A percentile compares a stretch with the other conserved stretches of the same genome.
Evolutionary conservation across 2,888 invertebrate genomes (phyloP).

Genomic region (Papilio gigon): DNA sequence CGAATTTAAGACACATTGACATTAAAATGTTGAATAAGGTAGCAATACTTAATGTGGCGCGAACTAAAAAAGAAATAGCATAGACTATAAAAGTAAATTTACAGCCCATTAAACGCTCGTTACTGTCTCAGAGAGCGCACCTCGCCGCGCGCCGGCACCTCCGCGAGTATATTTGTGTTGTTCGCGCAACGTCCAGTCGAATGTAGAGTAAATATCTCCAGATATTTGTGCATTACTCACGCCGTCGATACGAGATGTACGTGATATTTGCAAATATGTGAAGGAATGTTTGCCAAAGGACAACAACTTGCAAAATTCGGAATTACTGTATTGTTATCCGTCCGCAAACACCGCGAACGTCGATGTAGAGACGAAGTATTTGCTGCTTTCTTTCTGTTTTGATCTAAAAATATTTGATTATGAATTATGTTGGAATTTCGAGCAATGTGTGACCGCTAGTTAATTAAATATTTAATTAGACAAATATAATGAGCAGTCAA

Average conservation of each 20-base stretch:
- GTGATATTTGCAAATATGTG: not conserved
- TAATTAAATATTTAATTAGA: not conserved
- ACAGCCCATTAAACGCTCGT: constrained; percentile 18
- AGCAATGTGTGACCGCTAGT: too few species aligned
- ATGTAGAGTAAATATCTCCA: constrained; percentile 15
- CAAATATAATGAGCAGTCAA: constrained; percentile 1
- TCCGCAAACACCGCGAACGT: too few species aligned
- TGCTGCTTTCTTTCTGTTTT: too few species aligned
- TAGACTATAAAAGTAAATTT: not conserved
- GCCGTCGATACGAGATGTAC: constrained; percentile 4
- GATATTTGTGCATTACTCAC: constrained; percentile 23
- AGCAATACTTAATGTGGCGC: not conserved
- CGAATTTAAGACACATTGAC: too few species aligned
- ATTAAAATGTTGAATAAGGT: too few species aligned
- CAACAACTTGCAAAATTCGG: not conserved
- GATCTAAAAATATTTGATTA: too few species aligned
- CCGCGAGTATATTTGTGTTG: not conserved
- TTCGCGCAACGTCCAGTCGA: constrained; percentile 20
- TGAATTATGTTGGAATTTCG: too few species aligned
- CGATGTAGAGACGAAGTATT: too few species aligned
- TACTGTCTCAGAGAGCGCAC: constrained; percentile 10
- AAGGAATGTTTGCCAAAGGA: not conserved
- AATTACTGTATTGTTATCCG: too few species aligned
- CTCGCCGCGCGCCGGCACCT: not conserved
- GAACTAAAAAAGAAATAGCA: not conserved